These are phyloP conservation scores for Chaenogobius annularis DNA, from an alignment of 2,113 vertebrate genomes.

Conservation along the genomic window DNA sequence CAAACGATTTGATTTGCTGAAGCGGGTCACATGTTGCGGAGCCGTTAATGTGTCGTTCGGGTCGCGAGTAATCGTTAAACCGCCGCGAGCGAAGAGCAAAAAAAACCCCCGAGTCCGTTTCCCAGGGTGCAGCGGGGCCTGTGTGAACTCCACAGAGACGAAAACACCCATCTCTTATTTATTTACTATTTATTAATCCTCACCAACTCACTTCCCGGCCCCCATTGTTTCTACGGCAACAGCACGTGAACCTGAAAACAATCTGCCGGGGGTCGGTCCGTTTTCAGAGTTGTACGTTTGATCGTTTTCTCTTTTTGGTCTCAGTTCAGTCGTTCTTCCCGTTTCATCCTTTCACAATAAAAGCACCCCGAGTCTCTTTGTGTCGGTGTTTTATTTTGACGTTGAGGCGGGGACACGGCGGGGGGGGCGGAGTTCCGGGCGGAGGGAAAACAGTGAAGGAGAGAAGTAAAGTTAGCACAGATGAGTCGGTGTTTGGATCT, in stretches of 20 bases:
- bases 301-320: neutral
- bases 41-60: too few relatives aligned
- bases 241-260: neutral
- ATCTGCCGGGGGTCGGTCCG: too few relatives aligned
- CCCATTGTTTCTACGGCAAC: slow-evolving; percentile 15
- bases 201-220: slow-evolving; percentile 20
- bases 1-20: too few relatives aligned
- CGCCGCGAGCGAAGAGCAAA: too few relatives aligned
- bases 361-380: slow-evolving; percentile 22
- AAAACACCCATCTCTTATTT: slow-evolving; percentile 37
- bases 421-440: neutral
- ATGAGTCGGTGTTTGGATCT: too few relatives aligned
- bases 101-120: too few relatives aligned
- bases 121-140: neutral
- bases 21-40: too few relatives aligned
- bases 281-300: neutral
- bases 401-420: neutral
- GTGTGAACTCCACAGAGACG: neutral
- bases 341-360: slow-evolving; percentile 68
- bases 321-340: slow-evolving; percentile 27
- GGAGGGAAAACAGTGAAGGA: too few relatives aligned
- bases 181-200: slow-evolving; percentile 71
- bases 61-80: too few relatives aligned
- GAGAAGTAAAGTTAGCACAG: too few relatives aligned
- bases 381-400: slow-evolving; percentile 1